Base-by-base conservation (phyloP, 2,113 vertebrate species). In the Python bivittatus region DNA sequence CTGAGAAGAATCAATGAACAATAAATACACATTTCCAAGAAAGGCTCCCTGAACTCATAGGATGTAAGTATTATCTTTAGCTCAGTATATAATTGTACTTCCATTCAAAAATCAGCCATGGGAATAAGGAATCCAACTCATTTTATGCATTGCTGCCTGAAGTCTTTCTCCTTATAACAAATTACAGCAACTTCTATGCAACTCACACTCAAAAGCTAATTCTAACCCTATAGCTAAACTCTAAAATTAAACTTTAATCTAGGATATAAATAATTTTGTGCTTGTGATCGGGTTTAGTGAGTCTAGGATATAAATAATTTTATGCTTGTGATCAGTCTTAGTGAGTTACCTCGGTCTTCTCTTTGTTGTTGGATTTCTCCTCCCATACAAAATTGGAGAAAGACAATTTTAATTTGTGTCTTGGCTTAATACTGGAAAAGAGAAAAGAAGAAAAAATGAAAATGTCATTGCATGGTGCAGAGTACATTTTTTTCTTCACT, bases 141-240 rank as follows among this genome's bases (percentile, higher is more conserved):
- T 97, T 98, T 97, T 98, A 97, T 98, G 97, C 97, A 98, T 97
- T 98, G 97, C 96, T 97, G 98, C 98, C 98, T 4, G 95, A 97
- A 98, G 97, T 97, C 96, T 97, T 98, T 97, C 97, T 98, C 97
- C 97, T 98, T 98, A 98, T 98, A 98, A 98, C 97, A 98, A 98
- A 98, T 98, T 98, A 98, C 96, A 97, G 97, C 94, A 95, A 97
- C 98, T 98, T 98, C 98, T 98, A 97, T 98, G 98, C 97, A 96
- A 98, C 97, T 96, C 97, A 96, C 97, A 97, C 97, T 97, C 97
- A 96, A 96, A 96, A 97, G 97, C 97, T 97, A 97, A 98, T 98
- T 97, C 97, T 95, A 97, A 98, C 97, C 97, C 97, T 98, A 97
- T 93, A 98, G 98, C 97, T 96, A 98, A 97, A 98, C 97, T 98